phyloP scores from a whole-genome alignment of 2,888 invertebrate species.

The Pseudococcus jackbeardsleyi region DNA sequence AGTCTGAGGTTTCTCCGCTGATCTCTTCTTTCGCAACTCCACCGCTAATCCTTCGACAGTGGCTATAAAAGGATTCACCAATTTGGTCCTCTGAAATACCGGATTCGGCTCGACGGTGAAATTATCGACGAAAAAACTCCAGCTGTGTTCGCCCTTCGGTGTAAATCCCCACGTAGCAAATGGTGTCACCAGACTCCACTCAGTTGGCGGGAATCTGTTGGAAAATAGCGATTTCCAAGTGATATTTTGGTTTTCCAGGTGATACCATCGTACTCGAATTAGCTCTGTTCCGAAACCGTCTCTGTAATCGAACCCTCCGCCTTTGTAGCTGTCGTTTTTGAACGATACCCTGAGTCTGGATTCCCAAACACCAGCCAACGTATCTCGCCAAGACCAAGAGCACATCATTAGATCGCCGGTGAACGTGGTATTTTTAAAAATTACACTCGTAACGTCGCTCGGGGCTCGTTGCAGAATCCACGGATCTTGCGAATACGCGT shows the following conservation, averaged over 20 bases:
- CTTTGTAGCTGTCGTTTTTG: slow-evolving; percentile 54
- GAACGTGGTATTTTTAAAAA: slow-evolving; percentile 66
- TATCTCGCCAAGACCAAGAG: slow-evolving; percentile 66
- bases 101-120: slow-evolving; percentile 41
- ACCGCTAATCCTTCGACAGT: neutral
- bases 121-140: slow-evolving; percentile 46
- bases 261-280: slow-evolving; percentile 65
- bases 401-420: slow-evolving; percentile 63
- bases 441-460: slow-evolving; percentile 48
- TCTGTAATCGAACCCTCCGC: slow-evolving; percentile 43
- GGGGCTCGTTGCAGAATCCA: slow-evolving; percentile 64
- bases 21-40: neutral
- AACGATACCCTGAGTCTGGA: slow-evolving; percentile 64
- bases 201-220: neutral
- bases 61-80: neutral
- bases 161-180: slow-evolving; percentile 19
- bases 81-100: neutral
- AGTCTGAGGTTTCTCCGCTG: neutral
- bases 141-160: neutral
- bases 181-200: slow-evolving; percentile 36
- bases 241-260: neutral
- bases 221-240: slow-evolving; percentile 51
- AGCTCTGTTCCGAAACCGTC: slow-evolving; percentile 62
- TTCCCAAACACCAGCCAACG: slow-evolving; percentile 65
- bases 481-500: neutral